phyloP scores from a whole-genome alignment of 2,888 invertebrate species.

The Lasioglossum calceatum region DNA sequence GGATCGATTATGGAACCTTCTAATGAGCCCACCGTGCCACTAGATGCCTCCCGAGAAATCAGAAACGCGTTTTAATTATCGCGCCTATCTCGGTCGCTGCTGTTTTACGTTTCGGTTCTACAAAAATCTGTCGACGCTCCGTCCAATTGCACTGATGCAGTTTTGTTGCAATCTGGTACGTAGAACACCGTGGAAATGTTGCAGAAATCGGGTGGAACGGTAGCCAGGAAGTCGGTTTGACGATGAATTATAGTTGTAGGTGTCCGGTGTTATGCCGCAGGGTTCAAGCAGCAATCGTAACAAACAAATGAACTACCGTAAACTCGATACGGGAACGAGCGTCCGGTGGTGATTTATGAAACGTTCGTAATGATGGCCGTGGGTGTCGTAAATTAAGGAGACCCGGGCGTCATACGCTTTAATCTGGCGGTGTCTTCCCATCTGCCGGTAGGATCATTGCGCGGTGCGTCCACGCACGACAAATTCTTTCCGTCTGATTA shows the following conservation, averaged over 20 bases:
- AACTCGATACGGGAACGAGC: slow-evolving; percentile 26
- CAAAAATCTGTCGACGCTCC: background rate
- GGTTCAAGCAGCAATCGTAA: slow-evolving; percentile 14
- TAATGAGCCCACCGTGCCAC: background rate
- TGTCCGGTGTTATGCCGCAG: background rate
- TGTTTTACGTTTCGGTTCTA: background rate
- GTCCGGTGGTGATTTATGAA: slow-evolving; percentile 63
- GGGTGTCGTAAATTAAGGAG: slow-evolving; percentile 59
- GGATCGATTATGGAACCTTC: background rate
- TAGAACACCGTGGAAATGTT: background rate
- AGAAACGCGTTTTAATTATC: background rate
- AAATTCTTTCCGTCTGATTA: slow-evolving; percentile 70
- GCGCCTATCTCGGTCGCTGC: background rate
- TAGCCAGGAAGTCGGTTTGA: background rate
- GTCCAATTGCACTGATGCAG: background rate
- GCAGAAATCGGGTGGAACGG: background rate
- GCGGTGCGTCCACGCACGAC: slow-evolving; percentile 55
- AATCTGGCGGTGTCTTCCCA: slow-evolving; percentile 63
- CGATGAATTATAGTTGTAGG: background rate
- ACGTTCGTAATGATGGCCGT: slow-evolving; percentile 48
- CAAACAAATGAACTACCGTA: slow-evolving; percentile 38
- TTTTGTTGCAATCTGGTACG: background rate
- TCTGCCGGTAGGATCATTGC: slow-evolving; percentile 55
- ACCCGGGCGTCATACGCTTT: slow-evolving; percentile 52
- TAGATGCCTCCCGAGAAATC: background rate